A percentile compares a stretch with the other conserved stretches of the same genome.
Conservation (phyloP, 2,113 vertebrate species). For the Daubentonia madagascariensis region DNA sequence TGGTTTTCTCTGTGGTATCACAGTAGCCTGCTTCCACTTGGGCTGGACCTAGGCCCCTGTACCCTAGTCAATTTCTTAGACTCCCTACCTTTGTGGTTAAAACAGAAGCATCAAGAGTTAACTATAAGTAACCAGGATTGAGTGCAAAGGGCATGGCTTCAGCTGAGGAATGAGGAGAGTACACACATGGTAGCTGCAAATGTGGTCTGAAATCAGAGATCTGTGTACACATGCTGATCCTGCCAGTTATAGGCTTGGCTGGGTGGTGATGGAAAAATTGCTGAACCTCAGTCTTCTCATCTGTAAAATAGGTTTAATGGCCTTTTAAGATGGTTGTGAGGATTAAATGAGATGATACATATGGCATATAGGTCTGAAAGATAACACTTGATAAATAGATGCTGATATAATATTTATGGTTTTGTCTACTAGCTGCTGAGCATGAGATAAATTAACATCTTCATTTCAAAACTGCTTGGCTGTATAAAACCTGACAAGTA, state of each 20-base stretch:
- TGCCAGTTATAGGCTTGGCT: neutral
- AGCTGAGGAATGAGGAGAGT: neutral
- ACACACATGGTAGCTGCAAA: neutral
- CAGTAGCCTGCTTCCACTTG: neutral
- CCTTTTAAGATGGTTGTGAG: neutral
- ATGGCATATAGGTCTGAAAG: neutral
- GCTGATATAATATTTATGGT: neutral
- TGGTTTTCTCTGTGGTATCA: neutral
- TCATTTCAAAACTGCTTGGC: neutral
- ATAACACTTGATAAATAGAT: neutral
- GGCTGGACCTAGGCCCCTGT: neutral
- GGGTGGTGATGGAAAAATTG: neutral
- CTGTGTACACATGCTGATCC: neutral
- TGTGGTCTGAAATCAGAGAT: neutral
- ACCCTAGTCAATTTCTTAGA: neutral
- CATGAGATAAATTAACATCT: neutral
- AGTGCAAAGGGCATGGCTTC: neutral
- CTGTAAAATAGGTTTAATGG: neutral
- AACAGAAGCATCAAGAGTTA: neutral
- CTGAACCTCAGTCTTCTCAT: neutral
- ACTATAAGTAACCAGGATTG: neutral
- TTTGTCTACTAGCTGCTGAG: neutral
- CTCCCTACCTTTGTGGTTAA: neutral
- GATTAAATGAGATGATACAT: neutral
- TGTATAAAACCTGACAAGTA: neutral